Evolutionary conservation across 1,140 invertebrate genomes (phyloP), one percentile per base, ranked within the genome.

Genomic region (Halictus rubicundus): DNA sequence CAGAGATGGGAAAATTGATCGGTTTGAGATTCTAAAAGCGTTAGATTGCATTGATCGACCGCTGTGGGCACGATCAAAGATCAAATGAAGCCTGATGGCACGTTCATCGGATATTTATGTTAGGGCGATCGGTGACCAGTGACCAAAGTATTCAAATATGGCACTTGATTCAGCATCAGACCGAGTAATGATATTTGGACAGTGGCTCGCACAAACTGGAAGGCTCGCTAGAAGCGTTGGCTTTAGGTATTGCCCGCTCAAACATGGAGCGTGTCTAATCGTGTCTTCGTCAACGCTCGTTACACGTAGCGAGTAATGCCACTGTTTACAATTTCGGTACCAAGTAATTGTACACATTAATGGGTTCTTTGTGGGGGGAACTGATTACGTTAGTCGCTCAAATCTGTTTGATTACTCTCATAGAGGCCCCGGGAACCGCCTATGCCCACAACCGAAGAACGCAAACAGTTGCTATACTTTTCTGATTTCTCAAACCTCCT

Each of bases 131-230:
- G 46, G 25, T 32, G 66, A 23, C 66, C 46, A 54, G 25, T 5
- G n/a, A n/a, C 46, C 23, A 27, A 46, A 68, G 49, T 68, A 52
- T 68, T 68, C 39, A 54, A 68, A 78, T 78, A 81, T 78, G 52
- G 76, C 80, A 68, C 78, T 78, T 72, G 80, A 61, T 70, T 81
- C 68, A 37, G 75, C 80, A 78, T 70, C 54, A 70, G 78, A 78
- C 66, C 75, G 80, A 72, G 68, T 81, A 81, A 81, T 81, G 75
- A 78, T 81, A 78, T 81, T 81, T 81, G 80, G 73, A 81, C 69
- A 81, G 68, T 68, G 49, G 27, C 68, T 68, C 46, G 80, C 68
- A 69, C 66, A 75, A 64, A 68, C 60, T 27, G 68, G 52, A 63
- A n/a, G 57, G 49, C 19, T 19, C 37, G 52, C 57, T 70, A 42